Base-by-base conservation (phyloP, 2,797 vertebrate genomes). In the Etheostoma perlongum region DNA sequence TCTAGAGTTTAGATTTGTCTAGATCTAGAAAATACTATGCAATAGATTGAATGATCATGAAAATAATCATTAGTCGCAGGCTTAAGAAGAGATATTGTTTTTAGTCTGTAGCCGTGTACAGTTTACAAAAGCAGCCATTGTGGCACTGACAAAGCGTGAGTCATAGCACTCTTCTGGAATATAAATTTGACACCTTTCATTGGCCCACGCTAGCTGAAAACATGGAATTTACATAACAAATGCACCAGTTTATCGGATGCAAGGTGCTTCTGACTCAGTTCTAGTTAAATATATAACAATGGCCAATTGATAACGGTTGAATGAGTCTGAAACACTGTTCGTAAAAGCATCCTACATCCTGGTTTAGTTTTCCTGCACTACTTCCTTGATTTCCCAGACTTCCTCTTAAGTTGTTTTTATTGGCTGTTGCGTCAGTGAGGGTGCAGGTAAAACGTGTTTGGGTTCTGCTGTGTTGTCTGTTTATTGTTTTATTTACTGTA, bases 161-260 rank as follows among this genome's bases (percentile, higher is more conserved):
- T 55, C 69, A 19, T 57, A 46, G 44, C 58, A 58, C 69, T 61
- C 48, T 71, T 72, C 57, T 90, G 68, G 74, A 84, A 84, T 21
- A 77, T 89, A 83, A 89, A 91, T 75, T 11, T 6, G 23, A 88
- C 76, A 72, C 91, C 85, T 72, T 63, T 79, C 49, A 54, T 47
- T 76, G 76, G 10, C 72, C 78, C 74, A 76, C 15, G 30, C 42
- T 6, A n/a, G 46, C 49, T 53, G 64, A 69, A 86, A 87, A 76
- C 61, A 70, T 46, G 10, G 36, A 40, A 9, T 9, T 40, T 40
- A 40, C 36, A 33, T 2, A 33, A 33, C 33, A 7, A 33, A 0
- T 33, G 33, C 7, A 8, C 30, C 6, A 16, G 59, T 36, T 60
- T 15, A 60, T n/a, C 7, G 47, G 40, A 6, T 30, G 27, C 11